Base-by-base conservation (phyloP, 1,140 invertebrate genomes). In the Ephestia elutella region DNA sequence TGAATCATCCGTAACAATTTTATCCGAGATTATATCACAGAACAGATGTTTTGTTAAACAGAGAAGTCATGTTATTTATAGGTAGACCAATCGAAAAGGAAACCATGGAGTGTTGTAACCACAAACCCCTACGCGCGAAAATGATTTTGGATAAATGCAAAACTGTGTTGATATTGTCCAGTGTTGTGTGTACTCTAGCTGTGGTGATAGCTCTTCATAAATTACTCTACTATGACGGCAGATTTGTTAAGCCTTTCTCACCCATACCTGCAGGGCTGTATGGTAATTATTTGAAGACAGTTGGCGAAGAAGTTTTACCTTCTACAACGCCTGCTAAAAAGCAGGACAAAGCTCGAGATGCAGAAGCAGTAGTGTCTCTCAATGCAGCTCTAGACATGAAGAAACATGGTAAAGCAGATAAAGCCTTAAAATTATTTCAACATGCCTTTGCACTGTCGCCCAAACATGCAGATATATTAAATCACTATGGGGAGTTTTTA, bases 401-500 rank as follows among this genome's bases (percentile, higher is more conserved):
- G 77, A 89, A 92, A 54, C 86, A 91, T 11, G 96, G 96, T 0
- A 98, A 97, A 82, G 87, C 91, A 54, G 94, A 95, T 25, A 97
- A 97, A 89, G 96, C 97, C 1, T 85, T 94, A 5, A 96, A 96
- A 82, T 81, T 98, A 19, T 96, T 97, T 75, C 93, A 95, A 85
- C 97, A 99, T 87, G 97, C 97, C 0, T 91, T 96, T 20, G 94
- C 96, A 0, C 87, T 99, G 19, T 95, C 96, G 15, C 97, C 98
- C 0, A 92, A 94, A 66, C 96, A 99, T 90, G 95, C 97, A 0
- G 97, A 99, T 72, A 93, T 99, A 51, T 86, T 99, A 10, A 96
- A 96, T 70, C 92, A 95, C 67, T 99, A 97, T 87, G 98, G 98
- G 21, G 96, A 99, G 86, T 98, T 98, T 86, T 82, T 98, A 20